Conservation (phyloP, 2,888 invertebrate genomes). For the Stramonita haemastoma region DNA sequence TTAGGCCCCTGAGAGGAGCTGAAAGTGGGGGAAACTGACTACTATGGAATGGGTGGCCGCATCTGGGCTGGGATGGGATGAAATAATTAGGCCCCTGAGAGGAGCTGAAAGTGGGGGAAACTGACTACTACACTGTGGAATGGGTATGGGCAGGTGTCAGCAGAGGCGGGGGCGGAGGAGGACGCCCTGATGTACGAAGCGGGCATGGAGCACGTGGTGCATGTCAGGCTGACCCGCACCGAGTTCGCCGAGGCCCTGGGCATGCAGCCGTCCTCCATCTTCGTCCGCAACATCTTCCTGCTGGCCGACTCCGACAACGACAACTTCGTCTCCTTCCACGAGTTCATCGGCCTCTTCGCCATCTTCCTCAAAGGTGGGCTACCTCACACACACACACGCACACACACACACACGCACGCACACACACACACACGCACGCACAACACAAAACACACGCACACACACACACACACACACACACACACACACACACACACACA, state of each 20-base stretch:
- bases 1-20: no score
- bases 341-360: constrained; percentile 82
- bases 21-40: no score
- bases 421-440: no score
- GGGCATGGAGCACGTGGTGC: constrained; percentile 52
- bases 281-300: constrained; percentile 81
- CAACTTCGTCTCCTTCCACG: constrained; percentile 82
- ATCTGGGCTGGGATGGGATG: no score
- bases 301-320: constrained; percentile 81
- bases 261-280: constrained; percentile 80
- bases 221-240: constrained; percentile 62
- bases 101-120: no score
- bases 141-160: neutral
- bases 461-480: no score
- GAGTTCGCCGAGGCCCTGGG: constrained; percentile 83
- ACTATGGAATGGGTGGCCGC: no score
- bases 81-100: no score
- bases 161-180: neutral
- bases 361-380: constrained; percentile 77
- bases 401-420: no score
- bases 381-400: no score
- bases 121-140: neutral
- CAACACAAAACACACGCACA: no score
- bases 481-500: no score
- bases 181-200: constrained; percentile 43